Conservation (phyloP, 2,888 invertebrate species). For the Lycocerus yunnanus region DNA sequence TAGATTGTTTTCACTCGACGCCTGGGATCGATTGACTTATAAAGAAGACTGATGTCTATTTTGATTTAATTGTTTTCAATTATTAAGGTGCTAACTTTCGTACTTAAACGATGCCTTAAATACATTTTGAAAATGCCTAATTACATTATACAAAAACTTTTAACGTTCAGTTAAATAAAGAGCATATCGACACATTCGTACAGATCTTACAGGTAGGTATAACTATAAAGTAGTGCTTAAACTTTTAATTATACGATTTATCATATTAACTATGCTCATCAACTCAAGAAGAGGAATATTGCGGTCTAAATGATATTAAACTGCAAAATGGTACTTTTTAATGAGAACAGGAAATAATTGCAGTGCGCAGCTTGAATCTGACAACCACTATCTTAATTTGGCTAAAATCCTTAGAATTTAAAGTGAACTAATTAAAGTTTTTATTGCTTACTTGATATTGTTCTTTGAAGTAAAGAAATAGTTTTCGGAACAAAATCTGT, state of each 20-base stretch:
- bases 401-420: not conserved
- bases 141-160: not conserved
- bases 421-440: not conserved
- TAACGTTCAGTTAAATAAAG: too few species aligned
- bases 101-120: not conserved
- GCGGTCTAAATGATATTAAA: conserved; percentile 24
- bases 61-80: conserved; percentile 9
- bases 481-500: not conserved
- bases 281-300: conserved; percentile 11
- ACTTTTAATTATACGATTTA: conserved; percentile 24
- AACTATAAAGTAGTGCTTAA: conserved; percentile 11
- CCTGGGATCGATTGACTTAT: conserved; percentile 18
- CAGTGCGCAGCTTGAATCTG: conserved; percentile 15
- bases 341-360: conserved; percentile 23
- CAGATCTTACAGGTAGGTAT: not conserved
- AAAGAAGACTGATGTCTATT: conserved; percentile 20
- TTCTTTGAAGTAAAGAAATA: not conserved
- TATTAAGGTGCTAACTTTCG: conserved; percentile 3
- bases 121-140: not conserved
- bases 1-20: conserved; percentile 23
- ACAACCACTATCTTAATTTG: conserved; percentile 13
- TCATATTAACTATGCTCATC: conserved; percentile 21
- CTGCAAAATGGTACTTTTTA: conserved; percentile 27
- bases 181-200: not conserved
- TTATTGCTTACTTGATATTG: not conserved